A percentile compares a stretch with the other conserved stretches of the same genome.
Evolutionary conservation across 2,888 invertebrate species (phyloP).

Genomic region (Lordiphosa fenestrarum): DNA sequence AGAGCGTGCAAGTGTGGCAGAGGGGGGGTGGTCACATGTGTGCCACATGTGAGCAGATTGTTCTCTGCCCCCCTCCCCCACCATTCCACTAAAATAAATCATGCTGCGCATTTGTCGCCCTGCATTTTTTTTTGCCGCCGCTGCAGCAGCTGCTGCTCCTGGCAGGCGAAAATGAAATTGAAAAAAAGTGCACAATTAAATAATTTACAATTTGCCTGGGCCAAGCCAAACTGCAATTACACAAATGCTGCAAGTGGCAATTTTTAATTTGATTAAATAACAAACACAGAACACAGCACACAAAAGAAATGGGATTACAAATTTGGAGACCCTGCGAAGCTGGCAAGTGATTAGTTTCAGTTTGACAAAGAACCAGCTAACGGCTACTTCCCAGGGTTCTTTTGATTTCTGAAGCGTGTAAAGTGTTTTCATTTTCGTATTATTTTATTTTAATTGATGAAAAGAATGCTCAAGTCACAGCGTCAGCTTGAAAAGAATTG

Average conservation of each 20-base stretch:
- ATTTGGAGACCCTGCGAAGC: too few relatives aligned
- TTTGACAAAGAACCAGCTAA: too few relatives aligned
- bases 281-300: constrained; percentile 19
- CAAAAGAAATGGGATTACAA: constrained; percentile 3
- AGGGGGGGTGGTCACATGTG: constrained; percentile 10
- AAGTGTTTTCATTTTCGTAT: too few relatives aligned
- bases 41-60: constrained; percentile 47
- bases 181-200: constrained; percentile 59
- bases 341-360: too few relatives aligned
- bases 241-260: constrained; percentile 56
- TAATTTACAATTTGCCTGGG: constrained; percentile 58
- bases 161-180: constrained; percentile 43
- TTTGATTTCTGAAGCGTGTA: too few relatives aligned
- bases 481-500: too few relatives aligned
- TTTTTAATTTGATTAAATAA: constrained; percentile 65
- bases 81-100: constrained; percentile 43
- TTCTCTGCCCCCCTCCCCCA: not conserved
- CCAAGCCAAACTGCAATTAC: constrained; percentile 31
- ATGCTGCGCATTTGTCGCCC: constrained; percentile 59
- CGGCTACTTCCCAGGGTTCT: too few relatives aligned
- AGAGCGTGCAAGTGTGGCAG: not conserved
- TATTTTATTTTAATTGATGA: too few relatives aligned
- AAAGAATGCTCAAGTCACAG: too few relatives aligned
- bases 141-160: constrained; percentile 40
- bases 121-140: constrained; percentile 13